These are phyloP conservation scores for Protosalanx chinensis DNA, from an alignment of 2,797 vertebrate species.

Conservation along the genomic window DNA sequence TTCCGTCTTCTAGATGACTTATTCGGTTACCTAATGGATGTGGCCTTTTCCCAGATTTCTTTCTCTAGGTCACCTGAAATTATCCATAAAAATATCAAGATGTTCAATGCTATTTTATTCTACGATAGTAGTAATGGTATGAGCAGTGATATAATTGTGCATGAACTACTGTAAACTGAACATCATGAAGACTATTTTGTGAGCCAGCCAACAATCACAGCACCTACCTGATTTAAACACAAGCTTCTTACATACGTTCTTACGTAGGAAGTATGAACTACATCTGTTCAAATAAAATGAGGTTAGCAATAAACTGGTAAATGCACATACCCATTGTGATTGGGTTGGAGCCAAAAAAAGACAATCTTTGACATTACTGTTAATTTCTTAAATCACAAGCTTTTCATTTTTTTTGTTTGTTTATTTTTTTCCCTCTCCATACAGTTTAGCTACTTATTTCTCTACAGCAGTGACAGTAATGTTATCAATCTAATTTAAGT, in stretches of 20 bases:
- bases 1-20: too few species aligned
- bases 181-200: not conserved
- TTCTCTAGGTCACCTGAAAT: not conserved
- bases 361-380: constrained; percentile 13
- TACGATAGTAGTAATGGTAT: not conserved
- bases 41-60: not conserved
- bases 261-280: not conserved
- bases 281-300: not conserved
- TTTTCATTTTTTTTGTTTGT: not conserved
- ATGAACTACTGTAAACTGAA: constrained; percentile 6
- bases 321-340: not conserved
- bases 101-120: not conserved
- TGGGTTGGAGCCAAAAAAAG: constrained; percentile 6
- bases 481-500: not conserved
- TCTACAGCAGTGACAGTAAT: not conserved
- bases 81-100: not conserved
- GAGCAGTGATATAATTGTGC: not conserved
- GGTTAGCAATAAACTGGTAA: not conserved
- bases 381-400: not conserved
- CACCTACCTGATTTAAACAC: not conserved
- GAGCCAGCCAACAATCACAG: not conserved
- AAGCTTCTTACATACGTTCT: not conserved
- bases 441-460: not conserved
- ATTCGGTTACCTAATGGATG: not conserved
- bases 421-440: not conserved